Conservation (phyloP, 2,888 invertebrate genomes). For the Escarpia spicata region DNA sequence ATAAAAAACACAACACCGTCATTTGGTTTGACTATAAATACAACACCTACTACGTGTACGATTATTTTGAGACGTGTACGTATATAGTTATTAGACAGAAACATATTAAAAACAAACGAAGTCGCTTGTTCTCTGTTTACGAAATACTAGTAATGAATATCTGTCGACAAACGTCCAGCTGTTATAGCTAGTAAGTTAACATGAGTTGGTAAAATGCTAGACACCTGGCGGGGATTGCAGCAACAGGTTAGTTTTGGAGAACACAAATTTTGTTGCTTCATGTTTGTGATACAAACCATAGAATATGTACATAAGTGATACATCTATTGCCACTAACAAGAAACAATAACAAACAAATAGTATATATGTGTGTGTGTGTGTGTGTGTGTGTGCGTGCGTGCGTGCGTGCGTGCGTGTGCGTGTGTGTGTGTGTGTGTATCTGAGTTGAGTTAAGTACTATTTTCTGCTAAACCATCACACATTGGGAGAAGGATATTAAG, state of each 20-base stretch:
- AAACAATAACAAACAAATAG: too few species aligned
- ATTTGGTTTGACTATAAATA: neutral
- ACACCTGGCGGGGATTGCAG: neutral
- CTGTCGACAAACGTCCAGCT: neutral
- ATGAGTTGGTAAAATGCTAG: neutral
- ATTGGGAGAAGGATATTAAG: too few species aligned
- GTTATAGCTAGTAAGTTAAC: neutral
- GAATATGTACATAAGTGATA: neutral
- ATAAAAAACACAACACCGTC: neutral
- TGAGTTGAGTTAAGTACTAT: too few species aligned
- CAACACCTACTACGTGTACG: neutral
- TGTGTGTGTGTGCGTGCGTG: too few species aligned
- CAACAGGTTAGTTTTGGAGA: neutral
- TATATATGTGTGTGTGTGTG: neutral
- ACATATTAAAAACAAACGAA: neutral
- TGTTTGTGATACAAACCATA: neutral
- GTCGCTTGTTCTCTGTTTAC: neutral
- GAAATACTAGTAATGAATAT: neutral
- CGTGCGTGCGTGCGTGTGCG: too few species aligned
- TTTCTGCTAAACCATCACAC: too few species aligned
- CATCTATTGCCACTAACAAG: too few species aligned
- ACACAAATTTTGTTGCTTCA: neutral
- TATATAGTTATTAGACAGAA: neutral
- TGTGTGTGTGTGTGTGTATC: too few species aligned
- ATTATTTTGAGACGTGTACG: neutral